Base-by-base conservation (phyloP, 92 coral and sea anemone species). In the Scolanthus callimorphus region DNA sequence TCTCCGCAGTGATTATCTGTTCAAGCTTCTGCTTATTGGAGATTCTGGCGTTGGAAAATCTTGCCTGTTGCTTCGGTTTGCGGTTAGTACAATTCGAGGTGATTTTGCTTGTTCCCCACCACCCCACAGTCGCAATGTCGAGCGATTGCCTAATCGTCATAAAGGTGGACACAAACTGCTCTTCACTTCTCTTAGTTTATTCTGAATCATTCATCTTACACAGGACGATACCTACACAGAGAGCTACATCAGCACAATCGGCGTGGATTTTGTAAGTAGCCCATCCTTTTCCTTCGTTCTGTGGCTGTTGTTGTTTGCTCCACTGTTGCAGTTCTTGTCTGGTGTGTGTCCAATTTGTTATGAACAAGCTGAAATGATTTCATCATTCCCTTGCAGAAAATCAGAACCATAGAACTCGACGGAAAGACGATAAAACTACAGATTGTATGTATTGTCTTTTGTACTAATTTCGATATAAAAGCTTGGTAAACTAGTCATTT, bases 171-270 rank as follows among this genome's bases (percentile, higher is more conserved):
- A 60, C 57, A 57, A 56, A 61, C 49, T 58, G 43, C 55, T 38
- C n/a, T n/a, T n/a, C n/a, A 51, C 76, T 28, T 60, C 53, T 51
- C 80, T 63, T 49, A 62, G 69, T 55, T 37, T 27, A 11, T 25
- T 54, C 51, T 52, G 63, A 24, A 45, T 56, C 75, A 48, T 54
- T 52, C 23, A 44, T 58, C 41, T 48, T 75, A 51, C 38, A 19
- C 58, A 92, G 98, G 98, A 92, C 56, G 98, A 92, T 51, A 92
- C 98, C 43, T 92, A 92, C 59, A 92, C 98, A 55, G 98, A 92
- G 59, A 92, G 98, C 74, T 92, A 92, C 83, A 92, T 92, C 97
- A 92, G 98, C 70, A 92, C 98, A 72, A 92, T 92, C 76, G 98
- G 98, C 27, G 98, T 92, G 52, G 98, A 92, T 70, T 92, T 92